Evolutionary conservation across 37 sponge, comb jelly and placozoan species (phyloP), one percentile per base, ranked within the genome.

Genomic region (Ephydatia muelleri): DNA sequence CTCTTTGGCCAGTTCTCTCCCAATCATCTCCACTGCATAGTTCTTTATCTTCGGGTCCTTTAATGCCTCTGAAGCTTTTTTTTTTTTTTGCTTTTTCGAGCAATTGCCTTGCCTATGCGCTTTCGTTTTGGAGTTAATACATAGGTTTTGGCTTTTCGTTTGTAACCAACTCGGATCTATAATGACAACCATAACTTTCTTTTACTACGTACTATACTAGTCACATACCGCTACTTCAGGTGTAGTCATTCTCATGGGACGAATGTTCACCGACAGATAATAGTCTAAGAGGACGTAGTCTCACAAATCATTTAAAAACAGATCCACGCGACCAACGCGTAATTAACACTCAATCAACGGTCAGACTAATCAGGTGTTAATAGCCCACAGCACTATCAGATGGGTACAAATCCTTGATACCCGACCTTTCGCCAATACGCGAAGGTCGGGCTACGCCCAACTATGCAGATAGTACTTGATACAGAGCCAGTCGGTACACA

Each of bases 91-190:
- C 28, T 65, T 91, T 91, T 22, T 90, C 94, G 73, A 90, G 40
- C 49, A 93, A 93, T 29, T 91, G 67, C 67, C 82, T 30, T 21
- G 88, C 91, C 80, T 93, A 93, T 38, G 57, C 19, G 57, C 57
- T 57, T 5, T 14, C 57, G 19, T 57, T 57, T 57, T 57, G 57
- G 57, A 57, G 57, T 57, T 14, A 57, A 57, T 57, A 57, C 57
- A 57, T 57, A 57, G 19, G 57, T 57, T 57, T 57, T 43, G 47
- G 47, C 47, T 43, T 43, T 43, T 43, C 57, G 12, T 14, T 57
- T 57, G 57, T 57, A 57, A 57, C 57, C 57, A 57, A 57, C 57
- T 57, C 19, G 57, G 12, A 57, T 57, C 57, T 57, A 57, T 57
- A 57, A 57, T 57, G 57, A 57, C 57, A 57, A 57, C 57, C 57